Percentiles rank a stretch among this genome's conserved stretches.
Conservation (phyloP, 1,140 invertebrate genomes). For the Anoplolepis gracilipes region DNA sequence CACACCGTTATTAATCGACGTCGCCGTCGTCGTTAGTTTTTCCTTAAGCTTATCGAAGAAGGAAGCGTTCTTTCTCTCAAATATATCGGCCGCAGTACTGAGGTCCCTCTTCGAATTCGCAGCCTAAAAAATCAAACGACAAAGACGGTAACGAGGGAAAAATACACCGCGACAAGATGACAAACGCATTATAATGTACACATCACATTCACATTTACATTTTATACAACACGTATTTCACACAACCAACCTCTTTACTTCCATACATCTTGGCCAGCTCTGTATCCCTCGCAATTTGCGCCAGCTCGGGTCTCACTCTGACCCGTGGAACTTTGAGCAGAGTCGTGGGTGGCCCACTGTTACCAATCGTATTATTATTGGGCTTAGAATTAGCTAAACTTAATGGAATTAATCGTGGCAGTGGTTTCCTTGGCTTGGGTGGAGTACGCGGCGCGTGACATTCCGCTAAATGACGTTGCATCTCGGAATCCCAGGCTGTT, state of each 20-base stretch:
- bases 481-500: conserved; percentile 86
- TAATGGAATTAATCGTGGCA: conserved; percentile 81
- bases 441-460: conserved; percentile 77
- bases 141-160: neutral
- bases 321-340: conserved; percentile 81
- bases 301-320: conserved; percentile 82
- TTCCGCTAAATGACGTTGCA: conserved; percentile 83
- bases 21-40: conserved; percentile 86
- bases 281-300: conserved; percentile 86
- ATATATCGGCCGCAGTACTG: conserved; percentile 80
- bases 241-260: conserved; percentile 81
- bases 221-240: neutral
- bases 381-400: conserved; percentile 67
- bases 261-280: conserved; percentile 86
- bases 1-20: conserved; percentile 83
- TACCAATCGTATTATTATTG: conserved; percentile 57
- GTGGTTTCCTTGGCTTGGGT: conserved; percentile 79
- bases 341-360: conserved; percentile 70
- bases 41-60: conserved; percentile 94
- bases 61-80: conserved; percentile 90
- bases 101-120: conserved; percentile 78
- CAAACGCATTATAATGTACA: neutral
- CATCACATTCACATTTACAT: neutral
- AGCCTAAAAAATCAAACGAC: conserved; percentile 40
- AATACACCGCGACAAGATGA: neutral